Conservation (phyloP, 2,113 vertebrate species). For the Oreocharis arfaki region DNA sequence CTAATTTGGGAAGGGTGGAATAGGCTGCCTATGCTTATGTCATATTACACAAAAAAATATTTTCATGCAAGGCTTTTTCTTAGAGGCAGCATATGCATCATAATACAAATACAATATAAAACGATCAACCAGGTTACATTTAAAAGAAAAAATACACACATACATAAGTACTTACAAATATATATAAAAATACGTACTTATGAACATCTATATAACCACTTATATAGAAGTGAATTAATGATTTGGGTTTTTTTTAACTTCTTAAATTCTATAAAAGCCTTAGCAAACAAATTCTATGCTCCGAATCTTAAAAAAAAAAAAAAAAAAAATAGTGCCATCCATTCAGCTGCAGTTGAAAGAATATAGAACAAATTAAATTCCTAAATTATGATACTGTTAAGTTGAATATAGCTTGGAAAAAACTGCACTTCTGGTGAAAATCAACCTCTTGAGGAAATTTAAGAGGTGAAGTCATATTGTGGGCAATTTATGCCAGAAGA, state of each 20-base stretch:
- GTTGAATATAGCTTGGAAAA: constrained; percentile 29
- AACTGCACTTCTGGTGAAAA: constrained; percentile 25
- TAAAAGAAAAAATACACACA: not conserved
- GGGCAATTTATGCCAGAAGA: not conserved
- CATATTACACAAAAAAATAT: not conserved
- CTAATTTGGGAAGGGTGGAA: not conserved
- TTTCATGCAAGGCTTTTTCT: not conserved
- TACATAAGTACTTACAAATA: not conserved
- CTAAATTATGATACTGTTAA: constrained; percentile 12
- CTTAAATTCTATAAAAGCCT: not conserved
- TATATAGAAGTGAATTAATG: not conserved
- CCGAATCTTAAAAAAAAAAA: not conserved
- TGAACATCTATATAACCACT: not conserved
- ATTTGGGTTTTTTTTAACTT: not conserved
- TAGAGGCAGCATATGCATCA: not conserved
- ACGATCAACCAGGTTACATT: not conserved
- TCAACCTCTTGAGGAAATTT: constrained; percentile 23
- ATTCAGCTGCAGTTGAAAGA: not conserved
- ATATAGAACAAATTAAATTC: constrained; percentile 35
- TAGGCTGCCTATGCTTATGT: not conserved
- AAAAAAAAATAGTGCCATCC: not conserved
- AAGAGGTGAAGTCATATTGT: constrained; percentile 40
- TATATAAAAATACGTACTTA: not conserved
- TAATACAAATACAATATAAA: not conserved
- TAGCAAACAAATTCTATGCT: not conserved